Evolutionary conservation across 2,888 invertebrate genomes (phyloP).

Genomic region (Luperina testacea): DNA sequence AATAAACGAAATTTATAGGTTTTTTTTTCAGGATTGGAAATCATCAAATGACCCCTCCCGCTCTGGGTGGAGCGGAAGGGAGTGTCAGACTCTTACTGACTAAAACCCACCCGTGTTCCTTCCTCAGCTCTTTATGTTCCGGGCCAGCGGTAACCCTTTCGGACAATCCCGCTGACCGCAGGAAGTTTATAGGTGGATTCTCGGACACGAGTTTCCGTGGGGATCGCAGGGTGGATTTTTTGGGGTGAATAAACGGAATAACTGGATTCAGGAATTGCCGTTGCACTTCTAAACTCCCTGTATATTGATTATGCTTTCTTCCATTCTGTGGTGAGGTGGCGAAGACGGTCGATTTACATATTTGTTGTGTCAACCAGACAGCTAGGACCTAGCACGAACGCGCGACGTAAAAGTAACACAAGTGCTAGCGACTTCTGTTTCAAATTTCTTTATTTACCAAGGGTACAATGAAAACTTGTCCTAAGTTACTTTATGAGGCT

Average conservation of each 20-base stretch:
- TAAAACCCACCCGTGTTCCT: too few species aligned
- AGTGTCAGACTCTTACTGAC: too few species aligned
- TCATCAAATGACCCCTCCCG: too few species aligned
- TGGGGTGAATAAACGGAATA: background rate
- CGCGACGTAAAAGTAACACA: background rate
- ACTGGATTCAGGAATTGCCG: background rate
- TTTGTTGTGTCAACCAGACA: background rate
- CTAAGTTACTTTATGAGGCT: background rate
- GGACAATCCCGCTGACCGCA: too few species aligned
- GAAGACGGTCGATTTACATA: slow-evolving; percentile 1
- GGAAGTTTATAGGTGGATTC: too few species aligned
- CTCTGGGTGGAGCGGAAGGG: too few species aligned
- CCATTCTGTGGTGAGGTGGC: background rate
- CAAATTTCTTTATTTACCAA: background rate
- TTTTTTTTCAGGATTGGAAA: too few species aligned
- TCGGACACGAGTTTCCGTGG: background rate
- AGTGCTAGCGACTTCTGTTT: background rate
- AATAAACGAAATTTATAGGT: background rate
- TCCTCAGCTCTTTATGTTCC: too few species aligned
- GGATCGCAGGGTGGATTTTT: background rate
- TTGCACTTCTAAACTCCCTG: background rate
- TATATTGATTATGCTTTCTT: background rate
- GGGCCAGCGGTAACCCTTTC: too few species aligned
- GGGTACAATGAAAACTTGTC: background rate
- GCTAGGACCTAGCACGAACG: background rate